These are phyloP conservation scores for Tenrec ecaudatus DNA, from an alignment of 2,113 vertebrate genomes.

Conservation along the genomic window DNA sequence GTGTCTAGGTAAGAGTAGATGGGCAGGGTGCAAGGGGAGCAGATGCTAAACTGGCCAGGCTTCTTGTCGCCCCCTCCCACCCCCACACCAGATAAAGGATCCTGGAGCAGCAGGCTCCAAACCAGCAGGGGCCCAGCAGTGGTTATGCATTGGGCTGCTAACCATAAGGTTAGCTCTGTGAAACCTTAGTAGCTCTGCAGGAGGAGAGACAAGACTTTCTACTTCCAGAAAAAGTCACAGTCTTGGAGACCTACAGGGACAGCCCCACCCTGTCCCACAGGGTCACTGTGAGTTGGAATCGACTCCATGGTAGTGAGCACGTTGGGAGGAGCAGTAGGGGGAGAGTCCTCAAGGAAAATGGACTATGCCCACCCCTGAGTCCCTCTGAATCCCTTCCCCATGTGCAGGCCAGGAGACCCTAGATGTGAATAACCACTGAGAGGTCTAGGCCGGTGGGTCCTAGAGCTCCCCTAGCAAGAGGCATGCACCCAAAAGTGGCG, in stretches of 20 bases:
- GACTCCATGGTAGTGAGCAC: too few species aligned
- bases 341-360: not conserved
- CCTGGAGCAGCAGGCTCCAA: too few species aligned
- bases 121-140: not conserved
- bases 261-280: too few species aligned
- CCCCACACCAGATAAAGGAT: not conserved
- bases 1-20: not conserved
- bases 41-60: not conserved
- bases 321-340: not conserved
- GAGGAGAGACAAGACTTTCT: too few species aligned
- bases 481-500: not conserved
- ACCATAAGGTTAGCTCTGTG: too few species aligned
- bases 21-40: too few species aligned
- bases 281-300: too few species aligned
- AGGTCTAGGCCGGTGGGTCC: too few species aligned
- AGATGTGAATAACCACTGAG: not conserved
- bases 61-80: not conserved
- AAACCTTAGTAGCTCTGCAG: too few species aligned
- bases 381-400: not conserved
- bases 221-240: too few species aligned
- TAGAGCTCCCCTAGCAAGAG: not conserved
- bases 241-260: too few species aligned
- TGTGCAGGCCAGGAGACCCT: not conserved
- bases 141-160: too few species aligned
- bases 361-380: not conserved